Evolutionary conservation across 1,140 invertebrate genomes (phyloP), one percentile per base, ranked within the genome.

Genomic region (Eufriesea mexicana): DNA sequence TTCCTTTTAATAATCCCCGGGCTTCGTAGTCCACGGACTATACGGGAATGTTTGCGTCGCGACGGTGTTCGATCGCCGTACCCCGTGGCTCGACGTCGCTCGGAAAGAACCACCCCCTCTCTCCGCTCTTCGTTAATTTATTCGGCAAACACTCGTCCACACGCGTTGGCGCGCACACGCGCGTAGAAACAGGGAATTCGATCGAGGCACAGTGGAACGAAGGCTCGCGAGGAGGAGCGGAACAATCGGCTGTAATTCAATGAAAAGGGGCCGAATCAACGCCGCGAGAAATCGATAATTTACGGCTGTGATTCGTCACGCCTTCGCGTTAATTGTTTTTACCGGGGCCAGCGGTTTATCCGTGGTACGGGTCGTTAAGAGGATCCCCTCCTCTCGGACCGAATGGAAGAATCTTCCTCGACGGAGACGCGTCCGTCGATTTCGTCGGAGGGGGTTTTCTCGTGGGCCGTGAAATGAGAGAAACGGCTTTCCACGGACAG

Each of bases 281-380:
- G 57, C 79, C 47, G 59, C 59, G 70, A 74, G 59, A 64, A 74
- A 80, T 74, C 49, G 79, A 80, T 80, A 73, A 80, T 80, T 80
- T 80, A 80, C 57, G 59, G 59, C n/a, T 12, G n/a, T 18, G 18
- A 74, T 51, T 64, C 79, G 79, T 80, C 79, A 54, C 79, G 55
- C 70, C 59, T 64, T 64, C 59, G 79, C n/a, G 71, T 74, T 80
- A 80, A 80, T 80, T 80, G 79, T 80, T 80, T 80, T 62, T 23
- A 61, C 23, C 28, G 47, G 10, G 18, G 47, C 68, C 7, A 35
- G 35, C n/a, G 18, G 57, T 45, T 51, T 47, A 45, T 62, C 55
- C 68, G 28, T 25, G 20, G 68, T 47, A 23, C 20, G 59, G 49
- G 2, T 80, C 79, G 47, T 74, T 80, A 64, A 74, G 49, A n/a